These are phyloP conservation scores for Orycteropus afer DNA, from an alignment of 2,113 vertebrate genomes.

Conservation along the genomic window DNA sequence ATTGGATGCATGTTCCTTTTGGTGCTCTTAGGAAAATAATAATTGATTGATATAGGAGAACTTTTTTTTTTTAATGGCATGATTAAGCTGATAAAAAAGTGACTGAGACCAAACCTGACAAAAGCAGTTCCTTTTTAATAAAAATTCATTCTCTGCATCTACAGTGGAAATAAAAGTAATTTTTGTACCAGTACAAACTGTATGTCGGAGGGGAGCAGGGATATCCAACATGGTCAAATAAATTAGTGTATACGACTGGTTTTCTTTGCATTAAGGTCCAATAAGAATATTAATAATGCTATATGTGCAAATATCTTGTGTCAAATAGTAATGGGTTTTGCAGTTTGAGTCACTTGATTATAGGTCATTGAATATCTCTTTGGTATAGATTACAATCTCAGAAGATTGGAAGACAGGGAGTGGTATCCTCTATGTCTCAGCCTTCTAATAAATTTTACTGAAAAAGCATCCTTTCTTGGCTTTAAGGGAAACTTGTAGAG, in stretches of 20 bases:
- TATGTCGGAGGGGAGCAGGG: not conserved
- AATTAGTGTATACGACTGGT: not conserved
- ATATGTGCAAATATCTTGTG: not conserved
- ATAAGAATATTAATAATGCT: not conserved
- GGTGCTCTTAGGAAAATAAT: not conserved
- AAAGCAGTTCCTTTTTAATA: not conserved
- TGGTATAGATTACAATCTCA: conserved; percentile 54
- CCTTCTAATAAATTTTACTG: conserved; percentile 2
- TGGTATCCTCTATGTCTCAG: not conserved
- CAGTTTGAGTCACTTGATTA: not conserved
- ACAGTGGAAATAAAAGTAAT: not conserved
- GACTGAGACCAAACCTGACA: not conserved
- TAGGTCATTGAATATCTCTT: not conserved
- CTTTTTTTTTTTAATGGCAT: not conserved
- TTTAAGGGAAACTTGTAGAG: not conserved
- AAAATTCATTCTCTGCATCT: not conserved
- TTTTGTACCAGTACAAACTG: not conserved
- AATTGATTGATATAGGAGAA: not conserved
- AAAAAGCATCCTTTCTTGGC: not conserved
- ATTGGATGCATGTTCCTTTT: not conserved
- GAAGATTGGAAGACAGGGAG: not conserved
- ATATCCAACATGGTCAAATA: not conserved
- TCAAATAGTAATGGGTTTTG: conserved; percentile 41
- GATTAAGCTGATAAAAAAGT: not conserved
- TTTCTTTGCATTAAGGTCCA: not conserved